Conservation (phyloP, 2,113 vertebrate genomes). For the Calidris pygmaea region DNA sequence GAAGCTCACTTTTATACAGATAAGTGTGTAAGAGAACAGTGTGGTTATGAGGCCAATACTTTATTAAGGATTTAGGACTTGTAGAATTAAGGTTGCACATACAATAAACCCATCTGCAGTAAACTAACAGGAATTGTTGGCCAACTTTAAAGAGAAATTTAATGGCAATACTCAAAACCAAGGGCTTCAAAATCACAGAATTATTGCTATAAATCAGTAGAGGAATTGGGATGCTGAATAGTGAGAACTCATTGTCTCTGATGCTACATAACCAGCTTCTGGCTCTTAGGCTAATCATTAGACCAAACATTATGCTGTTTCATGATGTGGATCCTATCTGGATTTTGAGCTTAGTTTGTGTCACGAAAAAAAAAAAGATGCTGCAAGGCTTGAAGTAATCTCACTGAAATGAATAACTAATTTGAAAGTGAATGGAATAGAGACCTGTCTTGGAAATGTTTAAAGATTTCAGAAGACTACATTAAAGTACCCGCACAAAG, state of each 20-base stretch:
- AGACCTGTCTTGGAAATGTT: not conserved
- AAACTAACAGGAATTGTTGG: not conserved
- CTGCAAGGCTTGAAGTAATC: slow-evolving; percentile 13
- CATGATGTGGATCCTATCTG: not conserved
- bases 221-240: not conserved
- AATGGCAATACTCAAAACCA: not conserved
- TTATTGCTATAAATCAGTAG: not conserved
- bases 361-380: slow-evolving; percentile 11
- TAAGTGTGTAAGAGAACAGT: not conserved
- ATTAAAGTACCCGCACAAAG: not conserved
- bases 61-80: not conserved
- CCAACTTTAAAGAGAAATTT: not conserved
- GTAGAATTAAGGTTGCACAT: not conserved
- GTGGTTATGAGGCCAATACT: not conserved
- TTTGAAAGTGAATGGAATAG: slow-evolving; percentile 46
- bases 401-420: slow-evolving; percentile 41
- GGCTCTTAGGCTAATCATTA: slow-evolving; percentile 9
- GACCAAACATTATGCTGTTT: slow-evolving; percentile 19
- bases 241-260: not conserved
- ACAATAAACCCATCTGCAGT: not conserved
- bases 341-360: slow-evolving; percentile 16
- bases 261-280: slow-evolving; percentile 13
- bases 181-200: not conserved
- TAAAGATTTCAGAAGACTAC: slow-evolving; percentile 18
- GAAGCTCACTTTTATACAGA: not conserved